Evolutionary conservation across 2,797 vertebrate genomes (phyloP).

Genomic region (Emys orbicularis): DNA sequence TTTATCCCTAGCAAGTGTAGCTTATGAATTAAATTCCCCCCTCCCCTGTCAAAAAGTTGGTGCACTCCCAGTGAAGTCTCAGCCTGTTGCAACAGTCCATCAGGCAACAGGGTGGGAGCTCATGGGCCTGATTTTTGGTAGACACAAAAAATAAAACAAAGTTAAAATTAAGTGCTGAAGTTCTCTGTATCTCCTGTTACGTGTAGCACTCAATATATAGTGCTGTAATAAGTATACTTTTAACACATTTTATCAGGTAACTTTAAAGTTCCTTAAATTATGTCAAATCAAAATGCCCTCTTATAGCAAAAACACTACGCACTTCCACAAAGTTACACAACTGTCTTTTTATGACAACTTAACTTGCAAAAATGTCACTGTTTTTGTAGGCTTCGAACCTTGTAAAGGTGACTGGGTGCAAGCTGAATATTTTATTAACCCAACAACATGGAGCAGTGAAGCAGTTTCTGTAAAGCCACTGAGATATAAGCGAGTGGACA

Average conservation of each 20-base stretch:
- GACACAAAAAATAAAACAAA: background rate
- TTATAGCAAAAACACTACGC: background rate
- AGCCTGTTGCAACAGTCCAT: background rate
- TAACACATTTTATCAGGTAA: background rate
- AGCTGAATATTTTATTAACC: conserved; percentile 89
- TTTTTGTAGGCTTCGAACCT: conserved; percentile 87
- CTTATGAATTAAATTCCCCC: background rate
- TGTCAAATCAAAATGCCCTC: background rate
- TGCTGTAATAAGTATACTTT: background rate
- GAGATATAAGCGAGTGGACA: conserved; percentile 89
- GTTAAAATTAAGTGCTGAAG: background rate
- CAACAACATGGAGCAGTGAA: conserved; percentile 86
- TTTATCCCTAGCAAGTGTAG: background rate
- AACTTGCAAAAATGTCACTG: background rate
- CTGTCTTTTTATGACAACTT: background rate
- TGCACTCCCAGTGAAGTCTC: background rate
- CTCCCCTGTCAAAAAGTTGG: background rate
- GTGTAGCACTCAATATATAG: background rate
- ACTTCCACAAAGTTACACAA: no score
- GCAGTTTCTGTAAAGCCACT: conserved; percentile 90
- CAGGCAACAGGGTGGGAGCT: background rate
- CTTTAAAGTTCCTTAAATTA: background rate
- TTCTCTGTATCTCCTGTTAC: background rate
- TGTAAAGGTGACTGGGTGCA: conserved; percentile 95
- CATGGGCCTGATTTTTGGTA: background rate